Evolutionary conservation across 2,888 invertebrate genomes (phyloP).

Genomic region (Rhaphigaster nebulosa): DNA sequence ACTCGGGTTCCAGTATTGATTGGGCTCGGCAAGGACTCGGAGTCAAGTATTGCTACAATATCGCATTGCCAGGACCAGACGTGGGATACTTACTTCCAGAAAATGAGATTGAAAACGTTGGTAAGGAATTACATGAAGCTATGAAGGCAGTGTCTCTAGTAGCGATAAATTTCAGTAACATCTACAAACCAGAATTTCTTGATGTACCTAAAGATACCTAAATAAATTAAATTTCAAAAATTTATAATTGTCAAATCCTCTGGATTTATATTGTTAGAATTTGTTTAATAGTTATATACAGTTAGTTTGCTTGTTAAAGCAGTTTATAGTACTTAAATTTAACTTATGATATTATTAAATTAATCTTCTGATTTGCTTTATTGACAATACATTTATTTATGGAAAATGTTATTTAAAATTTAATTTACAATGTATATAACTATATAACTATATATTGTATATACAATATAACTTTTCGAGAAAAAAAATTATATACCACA

Average conservation of each 20-base stretch:
- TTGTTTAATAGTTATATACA: too few relatives aligned
- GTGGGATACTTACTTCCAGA: slow-evolving; percentile 42
- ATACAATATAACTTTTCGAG: too few relatives aligned
- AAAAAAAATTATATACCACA: too few relatives aligned
- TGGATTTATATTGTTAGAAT: too few relatives aligned
- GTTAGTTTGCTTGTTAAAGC: too few relatives aligned
- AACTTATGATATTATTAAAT: too few relatives aligned
- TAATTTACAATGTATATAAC: too few relatives aligned
- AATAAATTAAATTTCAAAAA: background rate
- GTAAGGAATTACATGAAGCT: background rate
- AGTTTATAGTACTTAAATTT: too few relatives aligned
- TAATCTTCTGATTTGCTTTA: too few relatives aligned
- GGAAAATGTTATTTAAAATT: too few relatives aligned
- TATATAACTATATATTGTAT: too few relatives aligned
- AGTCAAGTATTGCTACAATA: slow-evolving; percentile 6
- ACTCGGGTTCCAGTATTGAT: slow-evolving; percentile 32
- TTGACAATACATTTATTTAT: too few relatives aligned
- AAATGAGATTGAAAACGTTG: slow-evolving; percentile 6
- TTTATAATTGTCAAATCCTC: background rate
- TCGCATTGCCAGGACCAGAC: background rate
- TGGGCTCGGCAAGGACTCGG: slow-evolving; percentile 41
- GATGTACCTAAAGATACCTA: background rate
- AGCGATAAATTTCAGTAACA: background rate
- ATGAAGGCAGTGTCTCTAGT: background rate
- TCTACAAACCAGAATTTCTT: background rate